Percentiles rank a stretch among this genome's conserved stretches.
phyloP scores from a whole-genome alignment of 2,888 invertebrate species.

The Cremastobaeus sp. region DNA sequence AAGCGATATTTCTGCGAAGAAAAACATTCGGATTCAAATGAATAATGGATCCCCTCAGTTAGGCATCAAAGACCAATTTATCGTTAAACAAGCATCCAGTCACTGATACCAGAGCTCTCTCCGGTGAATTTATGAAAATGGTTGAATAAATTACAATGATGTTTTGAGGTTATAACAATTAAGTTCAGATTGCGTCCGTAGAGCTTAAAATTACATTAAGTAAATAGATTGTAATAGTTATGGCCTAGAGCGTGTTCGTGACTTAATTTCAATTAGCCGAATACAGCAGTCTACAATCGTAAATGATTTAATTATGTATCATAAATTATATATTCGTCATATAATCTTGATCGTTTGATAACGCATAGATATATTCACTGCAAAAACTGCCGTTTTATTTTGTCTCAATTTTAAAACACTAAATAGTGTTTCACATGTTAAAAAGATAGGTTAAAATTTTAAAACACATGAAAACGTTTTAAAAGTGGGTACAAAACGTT shows the following conservation, averaged over 20 bases:
- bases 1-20: too few relatives aligned
- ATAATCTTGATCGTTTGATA: too few relatives aligned
- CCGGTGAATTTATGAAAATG: background rate
- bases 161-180: background rate
- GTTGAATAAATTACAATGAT: background rate
- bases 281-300: background rate
- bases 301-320: background rate
- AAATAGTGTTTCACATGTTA: too few relatives aligned
- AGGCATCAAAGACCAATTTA: background rate
- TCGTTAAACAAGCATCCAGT: background rate
- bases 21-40: background rate
- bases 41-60: background rate
- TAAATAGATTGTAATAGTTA: background rate
- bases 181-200: background rate
- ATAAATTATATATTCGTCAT: background rate
- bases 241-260: background rate
- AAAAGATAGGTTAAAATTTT: too few relatives aligned
- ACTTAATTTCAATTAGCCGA: slow-evolving; percentile 6
- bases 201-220: background rate
- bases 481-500: too few relatives aligned
- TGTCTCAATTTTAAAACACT: too few relatives aligned
- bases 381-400: too few relatives aligned
- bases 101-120: background rate
- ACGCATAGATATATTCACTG: too few relatives aligned
- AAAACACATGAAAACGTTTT: too few relatives aligned